phyloP scores from a whole-genome alignment of 2,797 vertebrate species.

The Lacerta agilis region DNA sequence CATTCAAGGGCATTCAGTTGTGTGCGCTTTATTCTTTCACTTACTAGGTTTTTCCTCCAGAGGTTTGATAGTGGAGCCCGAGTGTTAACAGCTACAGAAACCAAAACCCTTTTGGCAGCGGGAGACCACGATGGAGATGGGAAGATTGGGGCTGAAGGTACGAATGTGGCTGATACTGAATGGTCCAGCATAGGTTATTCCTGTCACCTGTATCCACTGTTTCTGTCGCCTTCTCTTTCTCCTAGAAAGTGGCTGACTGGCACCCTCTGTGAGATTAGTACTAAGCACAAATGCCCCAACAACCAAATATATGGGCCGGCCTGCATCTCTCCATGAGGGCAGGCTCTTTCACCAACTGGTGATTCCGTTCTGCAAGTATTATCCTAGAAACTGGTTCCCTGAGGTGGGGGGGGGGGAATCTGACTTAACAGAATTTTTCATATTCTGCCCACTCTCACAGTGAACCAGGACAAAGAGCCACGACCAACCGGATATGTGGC shows the following conservation, averaged over 20 bases:
- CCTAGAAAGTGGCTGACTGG: background rate
- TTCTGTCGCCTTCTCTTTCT: background rate
- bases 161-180: background rate
- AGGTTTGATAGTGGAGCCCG: conserved; percentile 88
- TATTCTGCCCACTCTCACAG: background rate
- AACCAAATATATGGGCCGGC: background rate
- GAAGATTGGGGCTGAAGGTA: conserved; percentile 93
- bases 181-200: background rate
- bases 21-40: background rate
- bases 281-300: background rate
- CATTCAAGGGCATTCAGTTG: background rate
- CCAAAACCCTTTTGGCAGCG: conserved; percentile 87
- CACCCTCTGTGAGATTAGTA: background rate
- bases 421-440: background rate
- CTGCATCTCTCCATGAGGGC: background rate
- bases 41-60: conserved; percentile 91
- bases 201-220: background rate
- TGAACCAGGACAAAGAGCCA: background rate
- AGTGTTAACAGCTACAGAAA: conserved; percentile 87
- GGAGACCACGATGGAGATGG: conserved; percentile 93
- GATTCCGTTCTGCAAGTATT: background rate
- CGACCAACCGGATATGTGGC: background rate
- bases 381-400: background rate
- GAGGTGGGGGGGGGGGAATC: no score
- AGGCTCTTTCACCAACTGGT: background rate